Percentiles rank a stretch among this genome's conserved stretches.
Conservation (phyloP, 2,888 invertebrate genomes). For the Leptopilina drosophilae region DNA sequence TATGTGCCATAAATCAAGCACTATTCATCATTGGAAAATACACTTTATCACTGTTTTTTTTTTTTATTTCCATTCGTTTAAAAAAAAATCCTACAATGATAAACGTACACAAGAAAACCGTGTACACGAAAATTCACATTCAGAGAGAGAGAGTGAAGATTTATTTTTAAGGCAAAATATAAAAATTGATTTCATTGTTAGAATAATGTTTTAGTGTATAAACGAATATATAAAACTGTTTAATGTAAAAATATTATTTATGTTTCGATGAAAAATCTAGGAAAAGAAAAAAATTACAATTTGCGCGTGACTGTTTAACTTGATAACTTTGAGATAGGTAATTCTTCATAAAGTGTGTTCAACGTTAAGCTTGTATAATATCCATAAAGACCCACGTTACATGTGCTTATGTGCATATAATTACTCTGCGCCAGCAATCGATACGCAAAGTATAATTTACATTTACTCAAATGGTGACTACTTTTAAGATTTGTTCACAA, state of each 20-base stretch:
- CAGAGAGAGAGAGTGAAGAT: background rate
- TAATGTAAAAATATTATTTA: too few species aligned
- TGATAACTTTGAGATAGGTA: background rate
- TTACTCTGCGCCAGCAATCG: background rate
- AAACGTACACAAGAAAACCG: background rate
- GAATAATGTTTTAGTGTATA: too few species aligned
- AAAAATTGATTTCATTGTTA: too few species aligned
- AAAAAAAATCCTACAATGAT: background rate
- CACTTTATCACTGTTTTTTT: too few species aligned
- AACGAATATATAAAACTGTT: too few species aligned
- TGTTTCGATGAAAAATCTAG: too few species aligned
- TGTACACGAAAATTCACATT: background rate
- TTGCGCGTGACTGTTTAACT: conserved; percentile 22
- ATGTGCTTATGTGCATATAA: background rate
- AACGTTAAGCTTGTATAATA: background rate
- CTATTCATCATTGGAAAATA: too few species aligned
- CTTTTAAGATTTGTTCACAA: too few species aligned
- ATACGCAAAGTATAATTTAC: conserved; percentile 25
- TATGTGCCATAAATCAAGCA: too few species aligned
- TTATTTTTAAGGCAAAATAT: background rate
- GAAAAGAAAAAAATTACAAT: background rate
- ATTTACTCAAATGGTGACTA: background rate
- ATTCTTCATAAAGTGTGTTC: background rate
- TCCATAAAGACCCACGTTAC: background rate
- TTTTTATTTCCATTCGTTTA: too few species aligned